Evolutionary conservation across 2,797 vertebrate genomes (phyloP).

Genomic region (Lagocephalus sceleratus): DNA sequence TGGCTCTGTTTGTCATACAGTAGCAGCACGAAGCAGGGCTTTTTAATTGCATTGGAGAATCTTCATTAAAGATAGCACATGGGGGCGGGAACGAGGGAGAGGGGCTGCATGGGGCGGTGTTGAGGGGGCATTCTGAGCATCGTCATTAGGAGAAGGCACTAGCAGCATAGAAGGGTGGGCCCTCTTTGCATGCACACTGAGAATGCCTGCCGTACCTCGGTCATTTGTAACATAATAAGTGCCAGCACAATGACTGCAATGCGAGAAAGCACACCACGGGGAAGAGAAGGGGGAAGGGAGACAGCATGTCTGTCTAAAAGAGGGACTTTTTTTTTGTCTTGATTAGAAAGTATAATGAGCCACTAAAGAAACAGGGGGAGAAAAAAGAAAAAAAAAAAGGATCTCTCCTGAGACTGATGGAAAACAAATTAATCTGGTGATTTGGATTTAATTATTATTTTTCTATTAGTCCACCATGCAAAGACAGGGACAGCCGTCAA

Average conservation of each 20-base stretch:
- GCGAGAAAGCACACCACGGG: conserved; percentile 83
- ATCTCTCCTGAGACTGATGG: conserved; percentile 86
- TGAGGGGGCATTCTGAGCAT: conserved; percentile 90
- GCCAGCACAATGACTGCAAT: conserved; percentile 97
- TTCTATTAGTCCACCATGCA: conserved; percentile 85
- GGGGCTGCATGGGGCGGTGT: conserved; percentile 56
- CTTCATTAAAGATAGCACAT: conserved; percentile 89
- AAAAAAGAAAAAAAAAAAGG: too few relatives aligned
- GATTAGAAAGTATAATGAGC: conserved; percentile 95
- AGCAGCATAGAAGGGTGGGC: conserved; percentile 78
- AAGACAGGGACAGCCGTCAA: conserved; percentile 84
- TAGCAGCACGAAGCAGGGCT: conserved; percentile 85
- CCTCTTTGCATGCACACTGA: conserved; percentile 90
- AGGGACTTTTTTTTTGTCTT: conserved; percentile 81
- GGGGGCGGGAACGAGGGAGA: conserved; percentile 64
- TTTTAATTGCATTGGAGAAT: conserved; percentile 98
- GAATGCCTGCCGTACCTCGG: conserved; percentile 98
- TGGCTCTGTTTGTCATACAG: conserved; percentile 82
- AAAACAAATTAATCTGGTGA: conserved; percentile 93
- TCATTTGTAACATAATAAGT: conserved; percentile 99
- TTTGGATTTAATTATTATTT: conserved; percentile 97
- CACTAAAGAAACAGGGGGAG: conserved; percentile 87
- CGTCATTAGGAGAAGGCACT: conserved; percentile 90
- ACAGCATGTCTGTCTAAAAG: conserved; percentile 86
- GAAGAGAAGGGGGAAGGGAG: conserved; percentile 85